phyloP scores from a whole-genome alignment of 2,888 invertebrate species.

The Prenolepis imparis region DNA sequence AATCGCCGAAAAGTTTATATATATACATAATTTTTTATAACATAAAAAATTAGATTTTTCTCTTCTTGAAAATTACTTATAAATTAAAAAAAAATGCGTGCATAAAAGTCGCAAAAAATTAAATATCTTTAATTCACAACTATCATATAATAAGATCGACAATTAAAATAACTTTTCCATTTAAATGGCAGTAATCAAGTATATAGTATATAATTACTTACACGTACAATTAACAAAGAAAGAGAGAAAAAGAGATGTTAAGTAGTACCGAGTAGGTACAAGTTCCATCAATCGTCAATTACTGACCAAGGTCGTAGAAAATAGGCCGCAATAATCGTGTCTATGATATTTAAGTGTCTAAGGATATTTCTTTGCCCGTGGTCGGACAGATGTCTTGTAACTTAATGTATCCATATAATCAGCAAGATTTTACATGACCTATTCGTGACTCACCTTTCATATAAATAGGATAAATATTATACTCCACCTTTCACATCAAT shows the following conservation, averaged over 20 bases:
- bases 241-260: background rate
- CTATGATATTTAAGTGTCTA: conserved; percentile 64
- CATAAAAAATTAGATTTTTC: background rate
- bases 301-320: conserved; percentile 61
- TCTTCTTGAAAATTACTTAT: background rate
- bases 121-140: background rate
- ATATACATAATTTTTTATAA: background rate
- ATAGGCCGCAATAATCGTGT: conserved; percentile 33
- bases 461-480: conserved; percentile 10
- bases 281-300: conserved; percentile 4
- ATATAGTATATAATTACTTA: background rate
- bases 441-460: conserved; percentile 50
- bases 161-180: background rate
- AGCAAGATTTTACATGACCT: conserved; percentile 66
- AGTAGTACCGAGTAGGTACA: background rate
- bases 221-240: background rate
- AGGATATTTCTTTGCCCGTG: background rate
- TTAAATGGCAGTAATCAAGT: background rate
- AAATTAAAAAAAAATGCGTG: background rate
- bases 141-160: background rate
- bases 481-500: conserved; percentile 64
- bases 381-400: conserved; percentile 25
- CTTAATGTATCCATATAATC: conserved; percentile 37
- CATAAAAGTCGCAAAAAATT: background rate
- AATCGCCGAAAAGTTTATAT: background rate